These are phyloP conservation scores for Petrolisthes manimaculis DNA, from an alignment of 2,888 invertebrate species.

Conservation along the genomic window DNA sequence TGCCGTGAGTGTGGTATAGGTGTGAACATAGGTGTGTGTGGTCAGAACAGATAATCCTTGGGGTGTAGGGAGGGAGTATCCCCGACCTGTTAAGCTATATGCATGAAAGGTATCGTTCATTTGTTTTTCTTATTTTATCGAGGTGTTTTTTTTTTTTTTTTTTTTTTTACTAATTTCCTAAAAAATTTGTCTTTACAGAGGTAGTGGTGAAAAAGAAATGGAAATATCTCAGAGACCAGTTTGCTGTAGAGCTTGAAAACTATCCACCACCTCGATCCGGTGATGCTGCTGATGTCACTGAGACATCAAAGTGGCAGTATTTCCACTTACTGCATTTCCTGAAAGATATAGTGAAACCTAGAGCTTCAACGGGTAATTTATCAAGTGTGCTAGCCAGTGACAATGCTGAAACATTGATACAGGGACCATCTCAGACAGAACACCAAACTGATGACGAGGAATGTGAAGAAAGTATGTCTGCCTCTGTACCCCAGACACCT, in stretches of 20 bases:
- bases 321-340: constrained; percentile 46
- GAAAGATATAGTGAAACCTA: constrained; percentile 45
- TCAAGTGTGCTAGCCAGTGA: constrained; percentile 21
- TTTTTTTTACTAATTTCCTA: background rate
- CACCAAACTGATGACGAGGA: constrained; percentile 24
- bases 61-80: too few relatives aligned
- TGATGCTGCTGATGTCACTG: constrained; percentile 42
- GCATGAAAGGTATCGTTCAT: background rate
- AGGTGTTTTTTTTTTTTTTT: too few relatives aligned
- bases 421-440: constrained; percentile 16
- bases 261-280: constrained; percentile 44
- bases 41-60: too few relatives aligned
- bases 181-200: constrained; percentile 33
- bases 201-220: constrained; percentile 38
- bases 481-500: background rate
- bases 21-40: too few relatives aligned
- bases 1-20: too few relatives aligned
- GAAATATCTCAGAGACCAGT: constrained; percentile 54
- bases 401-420: constrained; percentile 22
- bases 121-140: background rate
- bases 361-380: constrained; percentile 40
- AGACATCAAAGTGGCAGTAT: constrained; percentile 47
- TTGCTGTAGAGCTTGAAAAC: constrained; percentile 40
- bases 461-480: constrained; percentile 2
- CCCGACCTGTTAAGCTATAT: too few relatives aligned